Percentiles rank a stretch among this genome's conserved stretches.
phyloP scores from a whole-genome alignment of 2,113 vertebrate genomes.

The Cyprinodon brontotheroides region DNA sequence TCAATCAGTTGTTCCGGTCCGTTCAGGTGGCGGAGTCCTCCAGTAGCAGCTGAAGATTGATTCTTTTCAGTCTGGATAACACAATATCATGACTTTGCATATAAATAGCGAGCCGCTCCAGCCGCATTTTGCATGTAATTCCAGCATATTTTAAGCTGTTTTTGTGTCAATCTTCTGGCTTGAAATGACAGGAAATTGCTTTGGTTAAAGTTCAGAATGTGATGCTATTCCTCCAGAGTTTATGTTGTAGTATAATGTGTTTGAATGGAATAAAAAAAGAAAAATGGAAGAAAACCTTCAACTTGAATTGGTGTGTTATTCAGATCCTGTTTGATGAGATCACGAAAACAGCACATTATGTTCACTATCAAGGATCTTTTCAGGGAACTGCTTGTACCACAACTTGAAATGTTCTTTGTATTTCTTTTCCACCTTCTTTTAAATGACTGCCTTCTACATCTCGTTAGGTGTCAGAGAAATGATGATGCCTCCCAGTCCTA shows the following conservation, averaged over 20 bases:
- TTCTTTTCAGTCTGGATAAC: conserved; percentile 11
- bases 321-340: neutral
- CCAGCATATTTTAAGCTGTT: neutral
- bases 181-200: conserved; percentile 8
- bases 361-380: neutral
- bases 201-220: neutral
- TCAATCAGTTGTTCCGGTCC: neutral
- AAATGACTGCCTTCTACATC: neutral
- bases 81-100: conserved; percentile 1
- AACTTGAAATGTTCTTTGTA: neutral
- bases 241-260: neutral
- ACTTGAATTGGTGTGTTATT: neutral
- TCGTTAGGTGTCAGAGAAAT: neutral
- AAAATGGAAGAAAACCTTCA: neutral
- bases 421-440: neutral
- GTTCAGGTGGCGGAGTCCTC: conserved; percentile 8
- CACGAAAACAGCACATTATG: neutral
- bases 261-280: neutral
- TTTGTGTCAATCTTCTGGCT: neutral
- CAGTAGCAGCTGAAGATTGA: neutral
- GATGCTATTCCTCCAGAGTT: neutral
- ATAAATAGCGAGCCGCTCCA: neutral
- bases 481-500: neutral
- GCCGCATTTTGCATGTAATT: neutral
- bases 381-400: neutral